Evolutionary conservation across 2,113 vertebrate species (phyloP), one percentile per base, ranked within the genome.

Genomic region (Cariama cristata): DNA sequence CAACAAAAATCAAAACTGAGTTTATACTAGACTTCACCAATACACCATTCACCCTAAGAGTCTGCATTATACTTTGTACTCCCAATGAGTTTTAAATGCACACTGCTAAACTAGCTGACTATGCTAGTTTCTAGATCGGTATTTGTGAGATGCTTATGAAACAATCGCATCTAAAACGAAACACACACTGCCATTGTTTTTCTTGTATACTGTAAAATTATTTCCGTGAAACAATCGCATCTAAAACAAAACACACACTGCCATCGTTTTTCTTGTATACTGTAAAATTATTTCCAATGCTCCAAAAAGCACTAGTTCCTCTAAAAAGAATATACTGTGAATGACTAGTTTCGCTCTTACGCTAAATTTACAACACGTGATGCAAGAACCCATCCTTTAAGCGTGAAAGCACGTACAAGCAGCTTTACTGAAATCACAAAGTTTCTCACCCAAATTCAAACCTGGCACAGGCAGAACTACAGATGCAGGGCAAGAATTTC

Each of bases 371-470:
- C 53, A 44, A 18, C n/a, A 50, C 11, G 32, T 63, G 83, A 74
- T 67, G 76, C 52, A 45, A 63, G 91, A 40, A 94, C 22, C 68
- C 60, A 50, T 10, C 13, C 60, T n/a, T 38, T 77, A 94, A 94
- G 86, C 35, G 84, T 71, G 60, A 96, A 81, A 95, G 86, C 74
- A 62, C 3, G 16, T 45, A 88, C 42, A 74, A 92, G 77, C 80
- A 89, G 89, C 80, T 95, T 59, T 55, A 71, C 68, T 68, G 56
- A 79, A 81, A 91, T 90, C 86, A 33, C 80, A 3, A 33, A 94
- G 88, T 76, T 96, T 89, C 93, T 91, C 83, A 79, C 28, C 60
- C 83, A 63, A 56, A 77, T 81, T 63, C 83, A 74, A 64, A 35
- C 2, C 79, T 81, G 83, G 59, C 83, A 83, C 79, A 42, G 73